Base-by-base conservation (phyloP, 2,797 vertebrate genomes). In the Lindbergichthys nudifrons region DNA sequence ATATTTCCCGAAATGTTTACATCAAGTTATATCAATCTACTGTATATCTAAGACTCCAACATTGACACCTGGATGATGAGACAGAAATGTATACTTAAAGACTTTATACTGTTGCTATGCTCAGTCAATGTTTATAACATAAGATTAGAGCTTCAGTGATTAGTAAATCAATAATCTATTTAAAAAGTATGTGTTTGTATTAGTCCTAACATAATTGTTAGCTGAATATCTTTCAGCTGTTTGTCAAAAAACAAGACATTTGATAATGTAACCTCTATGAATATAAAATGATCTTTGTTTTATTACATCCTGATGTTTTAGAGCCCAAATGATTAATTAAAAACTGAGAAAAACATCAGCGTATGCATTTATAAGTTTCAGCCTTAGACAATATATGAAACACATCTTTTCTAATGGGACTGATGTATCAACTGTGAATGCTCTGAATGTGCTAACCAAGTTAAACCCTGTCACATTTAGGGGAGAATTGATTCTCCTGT, bases 401-500 rank as follows among this genome's bases (percentile, higher is more conserved):
- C 47, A 56, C 2, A 52, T 32, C 42, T 32, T 3, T 65, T 78
- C 12, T 67, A 21, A 47, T 77, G 2, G 54, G 42, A 36, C 12
- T 59, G 19, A 50, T 23, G 19, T 0, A 19, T 60, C 42, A 39
- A 59, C 59, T 81, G 32, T 13, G 64, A 73, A 58, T 83, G 48
- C 46, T 72, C 39, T 77, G 32, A 84, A 64, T 75, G 23, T 85
- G 47, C 79, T 71, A 16, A 64, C 41, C 19, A 51, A 63, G 41
- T 61, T 63, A 52, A 60, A 66, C 14, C 15, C 56, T 65, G 46
- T 60, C 12, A 57, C 41, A 70, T 26, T 65, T 41, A 43, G 73
- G 26, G 48, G 23, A 10, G 68, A 64, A 30, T 58, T 19, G 73
- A 77, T 80, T 60, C 66, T 77, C 36, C 83, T 82, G 56, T 86